phyloP scores from a whole-genome alignment of 2,797 vertebrate species.

The Bufotes viridis region DNA sequence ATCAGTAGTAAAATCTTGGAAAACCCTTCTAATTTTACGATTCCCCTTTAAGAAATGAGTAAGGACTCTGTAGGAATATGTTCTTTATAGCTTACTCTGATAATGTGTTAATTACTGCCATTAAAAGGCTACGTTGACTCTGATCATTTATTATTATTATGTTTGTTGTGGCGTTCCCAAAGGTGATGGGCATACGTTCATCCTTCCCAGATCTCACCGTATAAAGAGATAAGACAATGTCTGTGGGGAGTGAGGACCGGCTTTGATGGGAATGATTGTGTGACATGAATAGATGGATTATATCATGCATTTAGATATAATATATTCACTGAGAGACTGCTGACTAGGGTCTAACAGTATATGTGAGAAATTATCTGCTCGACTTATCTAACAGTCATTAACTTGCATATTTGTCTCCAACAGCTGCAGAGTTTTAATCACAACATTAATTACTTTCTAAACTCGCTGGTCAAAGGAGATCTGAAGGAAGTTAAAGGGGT shows the following conservation, averaged over 20 bases:
- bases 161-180: neutral
- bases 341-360: neutral
- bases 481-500: slow-evolving; percentile 77
- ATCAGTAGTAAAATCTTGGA: too few species aligned
- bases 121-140: neutral
- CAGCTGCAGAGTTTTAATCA: slow-evolving; percentile 85
- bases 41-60: too few species aligned
- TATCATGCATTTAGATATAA: slow-evolving; percentile 22
- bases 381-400: neutral
- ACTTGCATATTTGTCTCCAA: slow-evolving; percentile 61
- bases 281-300: neutral
- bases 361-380: slow-evolving; percentile 34
- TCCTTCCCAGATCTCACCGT: neutral
- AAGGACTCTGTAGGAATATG: neutral
- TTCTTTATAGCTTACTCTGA: neutral
- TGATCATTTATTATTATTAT: neutral
- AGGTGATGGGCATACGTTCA: neutral
- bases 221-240: slow-evolving; percentile 4
- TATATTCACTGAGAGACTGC: neutral
- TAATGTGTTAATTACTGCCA: neutral
- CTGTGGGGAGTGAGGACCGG: neutral
- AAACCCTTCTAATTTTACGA: too few species aligned
- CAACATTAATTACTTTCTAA: slow-evolving; percentile 86
- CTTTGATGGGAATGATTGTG: neutral
- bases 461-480: slow-evolving; percentile 82